These are phyloP conservation scores for Cygnus buccinator DNA, from an alignment of 2,113 vertebrate genomes.

Conservation along the genomic window DNA sequence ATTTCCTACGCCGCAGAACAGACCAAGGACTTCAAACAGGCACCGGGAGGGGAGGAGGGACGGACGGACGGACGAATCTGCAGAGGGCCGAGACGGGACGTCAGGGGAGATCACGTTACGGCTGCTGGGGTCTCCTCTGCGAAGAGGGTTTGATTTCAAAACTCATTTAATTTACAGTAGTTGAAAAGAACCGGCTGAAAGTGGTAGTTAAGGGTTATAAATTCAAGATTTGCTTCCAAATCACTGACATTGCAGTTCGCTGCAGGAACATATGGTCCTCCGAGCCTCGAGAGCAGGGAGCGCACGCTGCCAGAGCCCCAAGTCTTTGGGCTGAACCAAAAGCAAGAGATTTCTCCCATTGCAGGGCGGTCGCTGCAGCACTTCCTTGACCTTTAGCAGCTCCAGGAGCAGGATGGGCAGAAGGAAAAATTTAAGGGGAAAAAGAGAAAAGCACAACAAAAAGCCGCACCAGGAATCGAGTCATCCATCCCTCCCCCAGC, in stretches of 20 bases:
- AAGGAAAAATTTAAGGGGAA: not conserved
- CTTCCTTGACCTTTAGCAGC: not conserved
- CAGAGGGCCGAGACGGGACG: not conserved
- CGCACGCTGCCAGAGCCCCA: not conserved
- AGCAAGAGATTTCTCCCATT: not conserved
- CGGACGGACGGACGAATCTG: too few relatives aligned
- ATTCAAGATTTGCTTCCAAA: not conserved
- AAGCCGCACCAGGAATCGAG: not conserved
- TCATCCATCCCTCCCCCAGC: not conserved
- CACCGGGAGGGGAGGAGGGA: not conserved
- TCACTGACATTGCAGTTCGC: slow-evolving; percentile 15
- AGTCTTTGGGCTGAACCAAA: not conserved
- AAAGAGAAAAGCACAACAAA: slow-evolving; percentile 1
- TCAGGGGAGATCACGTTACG: not conserved
- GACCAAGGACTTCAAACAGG: not conserved
- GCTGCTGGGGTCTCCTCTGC: not conserved
- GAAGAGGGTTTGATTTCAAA: not conserved
- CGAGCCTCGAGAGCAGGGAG: not conserved
- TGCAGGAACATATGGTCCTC: slow-evolving; percentile 61
- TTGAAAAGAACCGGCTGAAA: not conserved
- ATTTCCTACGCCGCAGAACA: not conserved
- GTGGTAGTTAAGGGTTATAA: not conserved
- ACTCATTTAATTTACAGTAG: not conserved
- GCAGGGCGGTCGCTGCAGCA: not conserved
- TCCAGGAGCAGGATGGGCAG: not conserved